These are phyloP conservation scores for Rhinophrynus dorsalis DNA, from an alignment of 2,797 vertebrate genomes.

Conservation along the genomic window DNA sequence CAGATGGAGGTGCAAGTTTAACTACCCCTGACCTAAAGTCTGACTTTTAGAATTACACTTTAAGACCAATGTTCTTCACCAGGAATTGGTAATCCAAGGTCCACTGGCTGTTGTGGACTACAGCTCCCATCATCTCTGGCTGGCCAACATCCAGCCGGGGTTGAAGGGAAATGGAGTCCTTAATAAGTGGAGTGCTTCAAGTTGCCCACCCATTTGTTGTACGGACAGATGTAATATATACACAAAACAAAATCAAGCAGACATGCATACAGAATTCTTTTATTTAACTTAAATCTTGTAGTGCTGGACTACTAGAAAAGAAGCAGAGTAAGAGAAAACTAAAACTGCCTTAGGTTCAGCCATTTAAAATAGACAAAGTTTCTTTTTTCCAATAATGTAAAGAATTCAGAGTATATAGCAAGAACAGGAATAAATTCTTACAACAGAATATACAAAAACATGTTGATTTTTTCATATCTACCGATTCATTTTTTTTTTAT, in stretches of 20 bases:
- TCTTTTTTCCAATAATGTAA: conserved; percentile 80
- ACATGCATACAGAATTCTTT: conserved; percentile 87
- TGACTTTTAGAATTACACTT: too few relatives aligned
- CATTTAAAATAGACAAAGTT: conserved; percentile 86
- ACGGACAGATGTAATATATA: too few relatives aligned
- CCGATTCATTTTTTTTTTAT: conserved; percentile 87
- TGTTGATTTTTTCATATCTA: conserved; percentile 79
- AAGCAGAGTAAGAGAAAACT: conserved; percentile 91
- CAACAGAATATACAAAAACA: conserved; percentile 95
- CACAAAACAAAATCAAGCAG: conserved; percentile 52
- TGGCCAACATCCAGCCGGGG: too few relatives aligned
- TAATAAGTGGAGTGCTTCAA: too few relatives aligned
- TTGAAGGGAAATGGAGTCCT: too few relatives aligned
- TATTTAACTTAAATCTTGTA: conserved; percentile 97
- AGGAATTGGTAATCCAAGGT: too few relatives aligned
- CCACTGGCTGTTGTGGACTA: too few relatives aligned
- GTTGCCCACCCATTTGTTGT: too few relatives aligned
- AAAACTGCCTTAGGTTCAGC: conserved; percentile 85
- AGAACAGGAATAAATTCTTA: conserved; percentile 89
- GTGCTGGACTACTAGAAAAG: conserved; percentile 89
- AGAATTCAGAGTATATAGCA: conserved; percentile 88
- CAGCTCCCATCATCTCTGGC: too few relatives aligned
- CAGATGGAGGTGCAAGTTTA: too few relatives aligned
- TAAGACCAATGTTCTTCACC: too few relatives aligned
- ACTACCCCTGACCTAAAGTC: too few relatives aligned